Evolutionary conservation across 2,113 vertebrate species (phyloP), one percentile per base, ranked within the genome.

Genomic region (Raphicerus campestris): DNA sequence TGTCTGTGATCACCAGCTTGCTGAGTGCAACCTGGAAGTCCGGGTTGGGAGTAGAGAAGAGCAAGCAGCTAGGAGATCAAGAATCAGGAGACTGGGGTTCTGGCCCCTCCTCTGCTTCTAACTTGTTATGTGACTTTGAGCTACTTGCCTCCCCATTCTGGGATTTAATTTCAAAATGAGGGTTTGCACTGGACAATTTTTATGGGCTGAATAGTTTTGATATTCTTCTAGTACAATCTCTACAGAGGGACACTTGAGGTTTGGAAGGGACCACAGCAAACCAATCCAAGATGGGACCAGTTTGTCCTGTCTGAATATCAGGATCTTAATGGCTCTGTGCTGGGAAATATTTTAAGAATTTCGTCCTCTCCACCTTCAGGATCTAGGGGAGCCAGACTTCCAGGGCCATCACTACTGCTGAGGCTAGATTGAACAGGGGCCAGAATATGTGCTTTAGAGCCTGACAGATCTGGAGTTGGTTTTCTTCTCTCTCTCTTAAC

Each of bases 401-500:
- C 20, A 78, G 83, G 28, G 13, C 47, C 53, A 81, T 60, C 61
- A 3, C 30, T 24, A 66, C n/a, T 86, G 91, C 28, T 0, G 49
- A 93, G 55, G 2, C 58, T 15, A 1, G 55, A 35, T 13, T 42
- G 91, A 77, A 6, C 5, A 63, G 47, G 28, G 85, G 70, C 14
- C n/a, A 97, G 88, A 86, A 66, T 32, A 30, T 32, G 45, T 81
- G 83, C 53, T 93, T 83, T 32, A 39, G 80, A 93, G 28, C 53
- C 75, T 49, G 47, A 89, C 35, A 70, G 42, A 94, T 56, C 78
- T 70, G 84, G 63, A 97, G 82, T 86, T 20, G 17, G 92, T 91
- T 84, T 96, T 89, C 55, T 91, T 63, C 51, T 85, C n/a, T 93
- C 58, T 89, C 95, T 87, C 63, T 97, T 77, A 93, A 93, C 10